Evolutionary conservation across 2,113 vertebrate species (phyloP).

Genomic region (Cranoglanis bouderius): DNA sequence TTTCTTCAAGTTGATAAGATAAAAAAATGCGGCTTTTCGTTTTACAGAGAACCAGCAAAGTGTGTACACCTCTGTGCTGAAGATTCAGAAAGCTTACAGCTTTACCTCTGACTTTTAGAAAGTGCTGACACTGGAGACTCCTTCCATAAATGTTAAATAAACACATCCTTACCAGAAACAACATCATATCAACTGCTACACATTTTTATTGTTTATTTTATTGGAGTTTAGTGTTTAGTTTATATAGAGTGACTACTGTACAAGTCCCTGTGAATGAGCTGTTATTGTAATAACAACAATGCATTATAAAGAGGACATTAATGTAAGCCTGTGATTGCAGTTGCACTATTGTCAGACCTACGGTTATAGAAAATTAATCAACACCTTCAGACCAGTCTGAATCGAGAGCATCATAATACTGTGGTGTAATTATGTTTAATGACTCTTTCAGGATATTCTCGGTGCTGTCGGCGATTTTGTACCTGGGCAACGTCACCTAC

Average conservation of each 20-base stretch:
- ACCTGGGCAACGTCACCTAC: constrained; percentile 93
- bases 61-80: not conserved
- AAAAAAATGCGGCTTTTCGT: not conserved
- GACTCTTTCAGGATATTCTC: constrained; percentile 86
- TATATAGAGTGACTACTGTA: not conserved
- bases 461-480: constrained; percentile 92
- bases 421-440: not conserved
- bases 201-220: not conserved
- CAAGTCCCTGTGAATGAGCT: not conserved
- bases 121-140: not conserved
- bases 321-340: not conserved
- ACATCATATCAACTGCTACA: not conserved
- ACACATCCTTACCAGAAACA: not conserved
- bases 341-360: not conserved
- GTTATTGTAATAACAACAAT: not conserved
- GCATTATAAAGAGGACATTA: not conserved
- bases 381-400: not conserved
- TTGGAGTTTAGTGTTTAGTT: not conserved
- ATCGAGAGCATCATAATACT: not conserved
- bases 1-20: not conserved
- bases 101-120: not conserved
- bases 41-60: not conserved
- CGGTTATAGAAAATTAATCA: not conserved
- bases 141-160: not conserved
- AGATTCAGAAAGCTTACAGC: not conserved